Evolutionary conservation across 1,140 invertebrate genomes (phyloP), one percentile per base, ranked within the genome.

Genomic region (Asobara japonica): DNA sequence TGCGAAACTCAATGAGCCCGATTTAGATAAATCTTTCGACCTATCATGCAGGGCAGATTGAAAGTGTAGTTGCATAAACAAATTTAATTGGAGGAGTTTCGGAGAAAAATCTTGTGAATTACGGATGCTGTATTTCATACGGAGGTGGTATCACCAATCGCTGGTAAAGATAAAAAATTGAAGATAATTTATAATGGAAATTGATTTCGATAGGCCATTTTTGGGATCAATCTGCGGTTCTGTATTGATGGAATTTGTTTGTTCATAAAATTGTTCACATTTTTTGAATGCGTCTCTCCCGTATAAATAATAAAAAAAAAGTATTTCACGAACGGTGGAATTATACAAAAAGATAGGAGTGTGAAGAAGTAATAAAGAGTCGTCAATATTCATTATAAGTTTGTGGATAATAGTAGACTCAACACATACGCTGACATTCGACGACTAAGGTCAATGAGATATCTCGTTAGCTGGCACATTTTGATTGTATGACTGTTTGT

Each of bases 381-480:
- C 18, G 20, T 1, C 25, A 13, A 16, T 13, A 18, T 16, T 31
- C 56, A 61, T 16, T 27, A n/a, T n/a, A 36, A 38, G 6, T 61
- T 38, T 20, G 30, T 22, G 16, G 60, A 33, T 20, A 22, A 16
- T 30, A 33, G 22, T 45, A 31, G 38, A 25, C 31, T 25, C 29
- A 36, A 30, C 48, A 65, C n/a, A 60, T 60, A 25, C 36, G 3
- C 18, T 61, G 29, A n/a, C n/a, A n/a, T 30, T 16, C 33, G 13
- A 27, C 7, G 25, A 31, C 36, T 70, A 70, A 70, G 60, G 68
- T 70, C 68, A 70, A 62, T 64, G 60, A 5, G 68, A 70, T 64
- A 70, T 38, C 68, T 65, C 31, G 33, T n/a, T 18, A 16, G 18
- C 20, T 56, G 13, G 16, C 13, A 31, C 20, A 18, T 20, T 41